phyloP scores from a whole-genome alignment of 92 coral and sea anemone species.

The Ricordea florida region DNA sequence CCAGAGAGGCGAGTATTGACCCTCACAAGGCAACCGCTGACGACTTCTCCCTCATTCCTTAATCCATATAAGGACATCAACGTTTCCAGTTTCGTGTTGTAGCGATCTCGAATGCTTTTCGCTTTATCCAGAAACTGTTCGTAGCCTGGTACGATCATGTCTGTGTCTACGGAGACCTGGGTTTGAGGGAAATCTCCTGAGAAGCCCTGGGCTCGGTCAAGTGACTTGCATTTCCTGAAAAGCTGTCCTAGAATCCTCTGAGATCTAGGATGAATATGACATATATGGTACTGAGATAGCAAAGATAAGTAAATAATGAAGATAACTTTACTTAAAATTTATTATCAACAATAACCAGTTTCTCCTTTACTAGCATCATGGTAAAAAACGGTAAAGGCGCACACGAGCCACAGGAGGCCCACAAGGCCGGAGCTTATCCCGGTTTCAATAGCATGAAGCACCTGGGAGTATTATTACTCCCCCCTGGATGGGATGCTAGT shows the following conservation, averaged over 20 bases:
- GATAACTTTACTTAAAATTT: neutral
- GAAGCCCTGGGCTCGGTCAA: conserved; percentile 84
- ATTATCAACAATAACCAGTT: neutral
- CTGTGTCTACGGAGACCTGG: conserved; percentile 58
- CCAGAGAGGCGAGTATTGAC: conserved; percentile 84
- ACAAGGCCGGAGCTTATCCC: no score
- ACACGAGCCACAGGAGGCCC: no score
- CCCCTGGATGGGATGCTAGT: no score
- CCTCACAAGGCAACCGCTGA: conserved; percentile 84
- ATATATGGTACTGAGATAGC: no score
- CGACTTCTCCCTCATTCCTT: conserved; percentile 82
- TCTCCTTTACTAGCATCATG: neutral
- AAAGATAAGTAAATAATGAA: neutral
- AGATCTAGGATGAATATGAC: conserved; percentile 43
- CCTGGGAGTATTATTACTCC: no score
- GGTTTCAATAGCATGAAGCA: no score
- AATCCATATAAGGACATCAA: conserved; percentile 89
- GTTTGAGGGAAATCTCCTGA: conserved; percentile 38
- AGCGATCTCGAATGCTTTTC: conserved; percentile 49
- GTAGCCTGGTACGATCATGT: conserved; percentile 74
- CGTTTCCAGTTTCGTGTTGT: conserved; percentile 78
- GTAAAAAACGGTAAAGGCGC: no score
- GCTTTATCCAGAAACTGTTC: conserved; percentile 71
- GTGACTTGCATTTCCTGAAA: conserved; percentile 81
- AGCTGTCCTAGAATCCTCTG: conserved; percentile 85